phyloP scores from a whole-genome alignment of 2,113 vertebrate genomes.

The Excalfactoria chinensis region DNA sequence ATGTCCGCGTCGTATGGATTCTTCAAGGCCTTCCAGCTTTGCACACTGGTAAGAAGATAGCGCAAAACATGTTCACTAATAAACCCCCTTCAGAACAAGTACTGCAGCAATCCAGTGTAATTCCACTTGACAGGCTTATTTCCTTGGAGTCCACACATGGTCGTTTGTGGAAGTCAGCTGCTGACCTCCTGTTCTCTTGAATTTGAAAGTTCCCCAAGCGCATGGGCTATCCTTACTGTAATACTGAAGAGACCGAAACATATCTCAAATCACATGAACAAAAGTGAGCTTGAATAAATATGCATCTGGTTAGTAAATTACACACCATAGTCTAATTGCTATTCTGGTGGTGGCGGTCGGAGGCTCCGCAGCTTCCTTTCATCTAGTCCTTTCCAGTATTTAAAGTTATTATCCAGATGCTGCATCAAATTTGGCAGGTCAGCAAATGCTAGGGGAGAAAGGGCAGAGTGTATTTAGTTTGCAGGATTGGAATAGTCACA shows the following conservation, averaged over 20 bases:
- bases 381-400: slow-evolving; percentile 97
- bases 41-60: slow-evolving; percentile 42
- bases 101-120: slow-evolving; percentile 70
- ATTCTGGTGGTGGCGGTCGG: slow-evolving; percentile 89
- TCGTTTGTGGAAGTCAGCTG: slow-evolving; percentile 18
- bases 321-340: slow-evolving; percentile 26
- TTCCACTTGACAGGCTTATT: slow-evolving; percentile 43
- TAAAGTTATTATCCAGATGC: slow-evolving; percentile 96
- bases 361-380: slow-evolving; percentile 89
- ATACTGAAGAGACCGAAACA: slow-evolving; percentile 69
- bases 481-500: background rate
- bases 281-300: slow-evolving; percentile 37
- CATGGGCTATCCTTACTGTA: slow-evolving; percentile 64
- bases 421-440: slow-evolving; percentile 96
- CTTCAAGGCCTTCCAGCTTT: slow-evolving; percentile 65
- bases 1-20: slow-evolving; percentile 42
- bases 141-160: slow-evolving; percentile 18
- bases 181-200: slow-evolving; percentile 37
- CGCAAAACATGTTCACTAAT: background rate
- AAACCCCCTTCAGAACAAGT: slow-evolving; percentile 50
- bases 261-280: slow-evolving; percentile 47
- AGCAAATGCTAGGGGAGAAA: slow-evolving; percentile 85
- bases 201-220: slow-evolving; percentile 33
- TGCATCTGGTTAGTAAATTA: slow-evolving; percentile 12
- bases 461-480: background rate